These are phyloP conservation scores for Premnoplex brunnescens DNA, from an alignment of 2,797 vertebrate species.

Conservation along the genomic window DNA sequence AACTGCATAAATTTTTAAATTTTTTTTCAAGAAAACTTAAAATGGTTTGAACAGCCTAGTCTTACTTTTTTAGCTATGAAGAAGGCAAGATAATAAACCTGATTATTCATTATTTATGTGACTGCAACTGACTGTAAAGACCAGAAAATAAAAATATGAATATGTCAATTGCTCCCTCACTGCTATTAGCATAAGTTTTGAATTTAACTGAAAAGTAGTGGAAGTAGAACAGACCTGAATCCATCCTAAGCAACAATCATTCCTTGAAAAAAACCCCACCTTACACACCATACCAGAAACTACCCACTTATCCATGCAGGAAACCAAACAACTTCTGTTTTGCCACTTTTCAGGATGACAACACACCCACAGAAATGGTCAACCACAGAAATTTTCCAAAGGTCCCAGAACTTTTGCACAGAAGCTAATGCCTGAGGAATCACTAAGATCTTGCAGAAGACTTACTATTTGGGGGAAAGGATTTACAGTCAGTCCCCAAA, in stretches of 20 bases:
- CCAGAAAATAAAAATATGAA: not conserved
- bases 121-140: not conserved
- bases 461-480: not conserved
- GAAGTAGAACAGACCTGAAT: constrained; percentile 2
- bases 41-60: not conserved
- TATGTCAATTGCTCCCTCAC: not conserved
- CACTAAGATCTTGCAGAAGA: not conserved
- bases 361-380: not conserved
- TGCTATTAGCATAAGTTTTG: not conserved
- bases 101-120: not conserved
- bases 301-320: not conserved
- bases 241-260: not conserved
- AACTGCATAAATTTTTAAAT: not conserved
- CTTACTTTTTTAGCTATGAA: not conserved
- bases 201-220: not conserved
- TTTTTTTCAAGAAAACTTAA: not conserved
- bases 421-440: not conserved
- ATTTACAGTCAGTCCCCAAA: not conserved
- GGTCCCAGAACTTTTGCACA: not conserved
- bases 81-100: not conserved
- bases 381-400: not conserved
- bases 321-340: not conserved
- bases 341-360: not conserved
- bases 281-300: not conserved
- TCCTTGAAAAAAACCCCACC: not conserved